Base-by-base conservation (phyloP, 2,113 vertebrate species). In the Mesembrinibis cayennensis region DNA sequence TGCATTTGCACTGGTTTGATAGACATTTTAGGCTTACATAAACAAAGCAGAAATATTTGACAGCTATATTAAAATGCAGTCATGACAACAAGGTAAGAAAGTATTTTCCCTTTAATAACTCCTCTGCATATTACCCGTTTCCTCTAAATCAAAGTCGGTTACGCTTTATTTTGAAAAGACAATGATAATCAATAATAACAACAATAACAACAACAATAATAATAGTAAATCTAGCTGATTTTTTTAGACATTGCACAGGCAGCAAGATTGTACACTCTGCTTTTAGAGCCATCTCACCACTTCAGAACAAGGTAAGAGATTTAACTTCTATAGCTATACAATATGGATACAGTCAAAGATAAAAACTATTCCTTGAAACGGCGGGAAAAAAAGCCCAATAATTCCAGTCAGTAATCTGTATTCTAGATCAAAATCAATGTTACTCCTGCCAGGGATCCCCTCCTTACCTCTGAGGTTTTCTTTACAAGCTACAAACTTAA, bases 401-500 rank as follows among this genome's bases (percentile, higher is more conserved):
- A 82, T 94, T 82, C 49, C 82, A 88, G 30, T 81, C 83, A 13
- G 10, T 76, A 97, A 94, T 94, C 93, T 96, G 84, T 95, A 96
- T 95, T 97, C 94, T 90, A 94, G 81, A 96, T 95, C 66, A 92
- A 89, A 97, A 96, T 26, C 95, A 96, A 82, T 71, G 81, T 81
- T 91, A 62, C 32, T 86, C 26, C 50, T 90, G 63, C 38, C 72
- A 83, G 83, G 50, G 89, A 95, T 85, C 82, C 86, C 90, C 66
- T 78, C 32, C 21, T 95, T 95, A 93, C 82, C 96, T 95, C 82
- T 85, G 17, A 91, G 84, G 58, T 96, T 71, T 89, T 80, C 92
- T 90, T 90, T 87, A 21, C 94, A 89, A 96, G 49, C 79, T 80
- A 73, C 59, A 87, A 97, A 98, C 97, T 98, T 98, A 95, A 93